Percentiles rank a stretch among this genome's conserved stretches.
These are phyloP conservation scores for Apodemus agrarius DNA, from an alignment of 2,797 vertebrate genomes.

Conservation along the genomic window DNA sequence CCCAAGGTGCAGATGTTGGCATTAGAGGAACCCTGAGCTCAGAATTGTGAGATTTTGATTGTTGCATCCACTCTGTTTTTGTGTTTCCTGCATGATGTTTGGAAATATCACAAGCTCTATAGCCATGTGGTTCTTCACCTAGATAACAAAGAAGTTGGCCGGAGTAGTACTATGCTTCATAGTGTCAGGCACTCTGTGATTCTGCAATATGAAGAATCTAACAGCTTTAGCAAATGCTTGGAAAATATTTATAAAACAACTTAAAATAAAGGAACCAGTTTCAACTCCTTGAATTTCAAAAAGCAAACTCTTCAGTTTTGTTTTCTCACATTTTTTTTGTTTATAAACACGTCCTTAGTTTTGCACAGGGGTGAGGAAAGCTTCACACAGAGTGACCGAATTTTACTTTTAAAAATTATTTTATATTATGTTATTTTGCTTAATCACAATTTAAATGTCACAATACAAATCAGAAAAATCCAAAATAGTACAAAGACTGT, in stretches of 20 bases:
- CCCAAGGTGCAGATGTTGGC: not conserved
- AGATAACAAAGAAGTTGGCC: not conserved
- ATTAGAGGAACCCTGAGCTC: not conserved
- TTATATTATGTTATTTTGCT: conserved; percentile 71
- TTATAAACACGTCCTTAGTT: conserved; percentile 66
- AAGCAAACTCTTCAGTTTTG: conserved; percentile 56
- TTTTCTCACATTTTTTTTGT: conserved; percentile 66
- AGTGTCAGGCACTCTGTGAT: conserved; percentile 35
- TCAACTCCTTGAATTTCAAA: conserved; percentile 65
- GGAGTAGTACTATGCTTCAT: not conserved
- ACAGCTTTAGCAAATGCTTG: conserved; percentile 68
- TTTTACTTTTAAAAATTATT: conserved; percentile 73
- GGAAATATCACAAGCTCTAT: conserved; percentile 32
- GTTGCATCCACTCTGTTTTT: not conserved
- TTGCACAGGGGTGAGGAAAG: conserved; percentile 65
- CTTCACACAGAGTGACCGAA: conserved; percentile 36
- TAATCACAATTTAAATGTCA: conserved; percentile 70
- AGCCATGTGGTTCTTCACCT: not conserved
- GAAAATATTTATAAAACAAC: conserved; percentile 76
- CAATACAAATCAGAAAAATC: conserved; percentile 77
- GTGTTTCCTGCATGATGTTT: conserved; percentile 11
- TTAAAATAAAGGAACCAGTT: conserved; percentile 64
- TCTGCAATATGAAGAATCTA: conserved; percentile 60
- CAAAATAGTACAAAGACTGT: conserved; percentile 79
- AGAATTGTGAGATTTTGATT: not conserved